Evolutionary conservation across 2,797 vertebrate genomes (phyloP).

Genomic region (Fistularia commersonii): DNA sequence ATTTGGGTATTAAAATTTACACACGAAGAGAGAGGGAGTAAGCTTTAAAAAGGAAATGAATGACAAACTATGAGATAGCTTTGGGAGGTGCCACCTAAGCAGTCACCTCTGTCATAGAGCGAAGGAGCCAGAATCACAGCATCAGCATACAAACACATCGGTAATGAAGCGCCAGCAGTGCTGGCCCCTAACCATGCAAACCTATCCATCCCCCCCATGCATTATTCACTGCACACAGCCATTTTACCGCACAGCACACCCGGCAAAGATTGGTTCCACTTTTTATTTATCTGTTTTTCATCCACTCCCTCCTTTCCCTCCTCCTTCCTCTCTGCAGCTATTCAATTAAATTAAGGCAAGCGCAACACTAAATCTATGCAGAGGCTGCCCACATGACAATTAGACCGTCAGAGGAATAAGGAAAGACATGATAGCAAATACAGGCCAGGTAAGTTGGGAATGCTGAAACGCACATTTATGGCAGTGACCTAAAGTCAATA

Average conservation of each 20-base stretch:
- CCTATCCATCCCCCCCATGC: conserved; percentile 73
- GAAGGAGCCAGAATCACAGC: conserved; percentile 55
- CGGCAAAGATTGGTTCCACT: conserved; percentile 75
- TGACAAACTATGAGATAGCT: conserved; percentile 48
- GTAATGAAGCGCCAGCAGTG: conserved; percentile 71
- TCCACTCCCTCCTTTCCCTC: conserved; percentile 56
- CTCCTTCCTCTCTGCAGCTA: conserved; percentile 65
- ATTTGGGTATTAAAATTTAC: conserved; percentile 32
- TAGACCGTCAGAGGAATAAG: conserved; percentile 67
- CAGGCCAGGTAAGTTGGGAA: conserved; percentile 47
- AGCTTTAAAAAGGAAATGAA: conserved; percentile 44
- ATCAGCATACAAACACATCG: conserved; percentile 72
- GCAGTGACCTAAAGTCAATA: conserved; percentile 18
- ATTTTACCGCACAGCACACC: conserved; percentile 67
- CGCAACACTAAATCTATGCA: conserved; percentile 73
- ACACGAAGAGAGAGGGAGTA: conserved; percentile 17
- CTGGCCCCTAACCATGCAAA: conserved; percentile 60
- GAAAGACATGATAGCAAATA: conserved; percentile 48
- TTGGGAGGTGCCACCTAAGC: conserved; percentile 51
- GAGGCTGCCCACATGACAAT: conserved; percentile 71
- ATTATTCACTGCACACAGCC: conserved; percentile 71
- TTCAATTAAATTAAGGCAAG: conserved; percentile 77
- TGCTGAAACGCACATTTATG: conserved; percentile 46
- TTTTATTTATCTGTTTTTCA: conserved; percentile 77
- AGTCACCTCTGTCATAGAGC: conserved; percentile 46